Conservation (phyloP, 1,140 invertebrate species). For the Sesamia nonagrioides region DNA sequence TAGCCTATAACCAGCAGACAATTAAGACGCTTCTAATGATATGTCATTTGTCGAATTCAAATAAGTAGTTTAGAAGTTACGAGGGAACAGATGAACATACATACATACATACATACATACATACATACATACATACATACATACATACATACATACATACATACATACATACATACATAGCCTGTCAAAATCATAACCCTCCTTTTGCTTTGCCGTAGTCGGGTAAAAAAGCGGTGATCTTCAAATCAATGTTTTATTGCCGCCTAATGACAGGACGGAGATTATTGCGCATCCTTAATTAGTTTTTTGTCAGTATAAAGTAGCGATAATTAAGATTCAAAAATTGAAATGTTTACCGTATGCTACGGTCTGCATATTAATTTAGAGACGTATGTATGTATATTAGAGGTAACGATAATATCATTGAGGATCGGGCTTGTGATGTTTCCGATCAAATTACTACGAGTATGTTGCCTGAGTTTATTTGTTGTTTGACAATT, state of each 20-base stretch:
- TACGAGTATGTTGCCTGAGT: conserved; percentile 61
- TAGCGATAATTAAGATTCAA: conserved; percentile 53
- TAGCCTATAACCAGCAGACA: too few species aligned
- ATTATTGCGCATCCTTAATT: conserved; percentile 45
- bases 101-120: too few species aligned
- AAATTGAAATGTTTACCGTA: conserved; percentile 32
- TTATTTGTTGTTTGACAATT: conserved; percentile 78
- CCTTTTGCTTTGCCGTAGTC: too few species aligned
- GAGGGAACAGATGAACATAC: too few species aligned
- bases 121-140: too few species aligned
- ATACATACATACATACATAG: too few species aligned
- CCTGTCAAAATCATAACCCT: too few species aligned
- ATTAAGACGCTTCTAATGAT: too few species aligned
- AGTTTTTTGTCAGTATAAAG: conserved; percentile 56
- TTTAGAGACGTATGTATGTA: conserved; percentile 28
- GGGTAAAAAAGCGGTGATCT: not conserved
- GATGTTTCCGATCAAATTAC: conserved; percentile 66
- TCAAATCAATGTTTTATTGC: conserved; percentile 51
- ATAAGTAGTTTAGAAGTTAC: too few species aligned
- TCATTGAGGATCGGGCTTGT: conserved; percentile 48
- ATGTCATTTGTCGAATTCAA: too few species aligned
- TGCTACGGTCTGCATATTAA: conserved; percentile 10
- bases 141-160: too few species aligned
- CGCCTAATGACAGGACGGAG: conserved; percentile 33
- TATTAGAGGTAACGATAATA: conserved; percentile 31